Evolutionary conservation across 2,797 vertebrate species (phyloP), one percentile per base, ranked within the genome.

Genomic region (Iguana delicatissima): DNA sequence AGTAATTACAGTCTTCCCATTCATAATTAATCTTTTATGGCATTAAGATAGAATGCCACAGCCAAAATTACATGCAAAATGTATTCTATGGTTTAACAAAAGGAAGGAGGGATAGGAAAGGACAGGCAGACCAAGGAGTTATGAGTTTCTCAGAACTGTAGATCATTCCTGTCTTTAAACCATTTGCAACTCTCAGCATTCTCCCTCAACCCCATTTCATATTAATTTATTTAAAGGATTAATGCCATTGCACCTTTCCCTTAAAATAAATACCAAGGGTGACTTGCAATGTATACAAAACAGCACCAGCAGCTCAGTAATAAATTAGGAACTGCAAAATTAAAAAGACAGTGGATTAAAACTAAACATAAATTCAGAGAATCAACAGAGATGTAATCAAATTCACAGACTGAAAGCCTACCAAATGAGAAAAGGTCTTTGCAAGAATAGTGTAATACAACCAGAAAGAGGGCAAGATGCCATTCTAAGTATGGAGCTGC

Each of bases 21-120:
- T 92, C 93, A 82, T 94, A 92, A 92, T 95, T 93, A 67, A 89
- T 92, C 84, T 93, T 76, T 79, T n/a, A 83, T 91, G 26, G 73
- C 83, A 91, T 69, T 83, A 93, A 91, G 89, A 72, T 92, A 80
- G 42, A 89, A 67, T 89, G 57, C 83, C 9, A 64, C 38, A 69
- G 32, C 90, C 4, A 92, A 22, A 92, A 93, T 88, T 89, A 86
- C 32, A 69, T 22, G 5, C 59, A 91, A 94, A 95, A 93, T 38
- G 89, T 59, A 76, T 80, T 84, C 59, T 24, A 92, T 2, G 87
- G 57, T 35, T 88, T 52, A 94, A 89, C 38, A 6, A 91, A 93
- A 94, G 0, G 1, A 89, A 92, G 2, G 6, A 14, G 9, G 42
- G 77, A 8, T 50, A 7, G 42, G 10, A 29, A 79, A 69, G 67